phyloP scores from a whole-genome alignment of 2,888 invertebrate genomes.

The Strigamia transsilvanica region DNA sequence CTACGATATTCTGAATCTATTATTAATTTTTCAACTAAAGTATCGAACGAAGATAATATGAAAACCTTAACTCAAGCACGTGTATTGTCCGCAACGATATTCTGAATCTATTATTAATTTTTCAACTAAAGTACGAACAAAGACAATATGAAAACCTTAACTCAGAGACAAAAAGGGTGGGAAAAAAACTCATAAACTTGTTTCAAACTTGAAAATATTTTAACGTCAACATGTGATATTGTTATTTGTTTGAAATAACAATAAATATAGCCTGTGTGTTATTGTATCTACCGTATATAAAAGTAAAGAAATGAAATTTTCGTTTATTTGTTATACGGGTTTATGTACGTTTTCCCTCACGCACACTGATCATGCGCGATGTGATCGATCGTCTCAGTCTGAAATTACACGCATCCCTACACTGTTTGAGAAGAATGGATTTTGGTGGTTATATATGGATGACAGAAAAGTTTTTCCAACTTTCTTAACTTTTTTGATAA shows the following conservation, averaged over 20 bases:
- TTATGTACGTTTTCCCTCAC: not conserved
- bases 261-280: too few relatives aligned
- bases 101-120: slow-evolving; percentile 28
- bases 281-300: too few relatives aligned
- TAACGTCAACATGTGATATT: too few relatives aligned
- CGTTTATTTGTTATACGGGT: slow-evolving; percentile 30
- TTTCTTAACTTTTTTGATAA: not conserved
- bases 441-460: slow-evolving; percentile 20
- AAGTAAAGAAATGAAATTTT: slow-evolving; percentile 2
- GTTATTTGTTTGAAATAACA: too few relatives aligned
- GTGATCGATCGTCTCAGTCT: slow-evolving; percentile 45
- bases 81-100: not conserved
- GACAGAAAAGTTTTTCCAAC: not conserved
- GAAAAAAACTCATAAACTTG: too few relatives aligned
- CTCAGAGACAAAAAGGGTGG: not conserved
- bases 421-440: slow-evolving; percentile 37
- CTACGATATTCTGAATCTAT: slow-evolving; percentile 12
- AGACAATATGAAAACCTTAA: not conserved
- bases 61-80: not conserved
- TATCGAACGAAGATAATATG: not conserved
- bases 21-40: slow-evolving; percentile 35
- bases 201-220: too few relatives aligned
- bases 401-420: slow-evolving; percentile 49
- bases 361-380: slow-evolving; percentile 44
- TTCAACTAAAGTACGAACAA: not conserved